Evolutionary conservation across 2,113 vertebrate genomes (phyloP), one percentile per base, ranked within the genome.

Genomic region (Orientallactaga bullata): DNA sequence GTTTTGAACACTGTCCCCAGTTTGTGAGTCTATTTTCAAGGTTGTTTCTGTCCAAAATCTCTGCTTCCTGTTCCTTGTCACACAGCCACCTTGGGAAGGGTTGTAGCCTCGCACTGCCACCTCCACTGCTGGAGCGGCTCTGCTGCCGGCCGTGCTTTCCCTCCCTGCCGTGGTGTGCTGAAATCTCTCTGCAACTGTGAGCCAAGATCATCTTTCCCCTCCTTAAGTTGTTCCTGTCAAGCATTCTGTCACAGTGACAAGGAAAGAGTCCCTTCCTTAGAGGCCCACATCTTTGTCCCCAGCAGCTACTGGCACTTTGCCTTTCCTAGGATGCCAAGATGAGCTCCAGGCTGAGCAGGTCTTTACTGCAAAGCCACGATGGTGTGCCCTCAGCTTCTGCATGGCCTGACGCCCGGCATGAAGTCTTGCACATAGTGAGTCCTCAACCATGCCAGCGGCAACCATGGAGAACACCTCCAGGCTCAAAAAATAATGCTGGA

Each of bases 311-410:
- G 13, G 37, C 0, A 2, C 32, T 37, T 89, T 65, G 55, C 55
- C 26, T 37, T 42, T 5, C 73, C 66, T 30, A 47, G 21, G 91
- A 42, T 55, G 12, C 74, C 76, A 89, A 63, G 84, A 61, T 3
- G 42, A 76, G 30, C 79, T 71, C 60, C 24, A 0, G 15, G 76
- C 71, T n/a, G 21, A 15, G 20, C 28, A 72, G 51, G 72, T 61
- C 68, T 77, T 69, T 39, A 23, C 9, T 4, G 61, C 51, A 87
- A 84, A 94, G 66, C 58, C 24, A 32, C 86, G 88, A 32, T 0
- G 37, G 37, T 1, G 0, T 0, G n/a, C 47, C 23, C 5, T 30
- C 47, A 1, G 3, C 47, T 65, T 88, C 16, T 26, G 37, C n/a
- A 58, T 9, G 17, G 0, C 37, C 4, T 23, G 72, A 66, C 6